Evolutionary conservation across 2,797 vertebrate species (phyloP).

Genomic region (Lithobates sylvaticus): DNA sequence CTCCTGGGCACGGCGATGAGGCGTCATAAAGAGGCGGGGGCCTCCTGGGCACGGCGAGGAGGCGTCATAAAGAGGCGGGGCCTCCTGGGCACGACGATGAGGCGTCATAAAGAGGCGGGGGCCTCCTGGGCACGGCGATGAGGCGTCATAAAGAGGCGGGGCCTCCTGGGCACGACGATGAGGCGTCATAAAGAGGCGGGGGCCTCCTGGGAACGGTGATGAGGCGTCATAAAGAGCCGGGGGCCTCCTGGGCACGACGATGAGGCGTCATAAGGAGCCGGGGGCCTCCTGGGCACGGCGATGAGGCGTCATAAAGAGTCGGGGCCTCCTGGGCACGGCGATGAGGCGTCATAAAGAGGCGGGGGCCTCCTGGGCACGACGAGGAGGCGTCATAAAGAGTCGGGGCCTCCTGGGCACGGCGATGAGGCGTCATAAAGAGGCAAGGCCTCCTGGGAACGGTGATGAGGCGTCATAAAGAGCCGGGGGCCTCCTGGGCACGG

Average conservation of each 20-base stretch:
- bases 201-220: neutral
- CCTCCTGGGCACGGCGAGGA: neutral
- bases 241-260: neutral
- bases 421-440: neutral
- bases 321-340: neutral
- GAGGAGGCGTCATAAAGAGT: neutral
- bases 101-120: neutral
- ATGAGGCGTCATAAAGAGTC: neutral
- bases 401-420: neutral
- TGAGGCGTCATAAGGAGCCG: neutral
- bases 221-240: neutral
- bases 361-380: neutral
- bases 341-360: neutral
- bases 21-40: neutral
- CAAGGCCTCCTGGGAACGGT: neutral
- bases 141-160: neutral
- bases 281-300: neutral
- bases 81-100: slow-evolving; percentile 4
- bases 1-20: neutral
- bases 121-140: neutral
- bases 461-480: neutral
- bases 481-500: neutral
- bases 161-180: neutral
- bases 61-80: neutral
- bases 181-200: neutral